phyloP scores from a whole-genome alignment of 2,888 invertebrate genomes.

The Atethmia centrago region DNA sequence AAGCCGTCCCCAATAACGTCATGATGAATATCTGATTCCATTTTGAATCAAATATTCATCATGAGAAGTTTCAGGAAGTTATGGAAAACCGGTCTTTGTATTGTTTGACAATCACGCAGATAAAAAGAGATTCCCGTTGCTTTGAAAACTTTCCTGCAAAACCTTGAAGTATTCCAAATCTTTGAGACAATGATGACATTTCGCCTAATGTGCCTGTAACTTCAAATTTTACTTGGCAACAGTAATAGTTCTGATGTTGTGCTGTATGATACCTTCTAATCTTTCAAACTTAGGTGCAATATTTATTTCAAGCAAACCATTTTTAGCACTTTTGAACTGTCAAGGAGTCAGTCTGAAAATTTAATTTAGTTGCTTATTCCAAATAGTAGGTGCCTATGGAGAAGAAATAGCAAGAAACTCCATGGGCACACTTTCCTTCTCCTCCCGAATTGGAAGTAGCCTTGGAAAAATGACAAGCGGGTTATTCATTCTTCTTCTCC shows the following conservation, averaged over 20 bases:
- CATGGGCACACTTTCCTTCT: background rate
- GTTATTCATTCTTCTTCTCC: background rate
- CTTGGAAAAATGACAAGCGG: background rate
- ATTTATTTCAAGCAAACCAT: background rate
- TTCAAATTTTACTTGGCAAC: background rate
- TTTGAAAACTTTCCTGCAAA: too few species aligned
- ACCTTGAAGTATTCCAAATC: background rate
- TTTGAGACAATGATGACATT: background rate
- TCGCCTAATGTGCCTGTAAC: background rate
- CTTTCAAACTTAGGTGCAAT: too few species aligned
- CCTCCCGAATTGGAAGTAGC: background rate
- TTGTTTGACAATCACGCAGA: background rate
- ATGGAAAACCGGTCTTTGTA: background rate
- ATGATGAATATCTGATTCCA: too few species aligned
- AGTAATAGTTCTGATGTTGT: background rate
- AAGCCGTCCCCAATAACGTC: too few species aligned
- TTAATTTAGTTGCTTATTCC: background rate
- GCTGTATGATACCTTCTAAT: too few species aligned
- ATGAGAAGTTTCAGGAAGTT: background rate
- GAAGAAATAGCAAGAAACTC: background rate
- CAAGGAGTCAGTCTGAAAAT: background rate
- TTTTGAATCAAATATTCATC: background rate
- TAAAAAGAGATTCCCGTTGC: too few species aligned
- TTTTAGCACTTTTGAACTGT: background rate
- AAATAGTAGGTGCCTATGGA: background rate